Evolutionary conservation across 2,797 vertebrate genomes (phyloP).

Genomic region (Lophius americanus): DNA sequence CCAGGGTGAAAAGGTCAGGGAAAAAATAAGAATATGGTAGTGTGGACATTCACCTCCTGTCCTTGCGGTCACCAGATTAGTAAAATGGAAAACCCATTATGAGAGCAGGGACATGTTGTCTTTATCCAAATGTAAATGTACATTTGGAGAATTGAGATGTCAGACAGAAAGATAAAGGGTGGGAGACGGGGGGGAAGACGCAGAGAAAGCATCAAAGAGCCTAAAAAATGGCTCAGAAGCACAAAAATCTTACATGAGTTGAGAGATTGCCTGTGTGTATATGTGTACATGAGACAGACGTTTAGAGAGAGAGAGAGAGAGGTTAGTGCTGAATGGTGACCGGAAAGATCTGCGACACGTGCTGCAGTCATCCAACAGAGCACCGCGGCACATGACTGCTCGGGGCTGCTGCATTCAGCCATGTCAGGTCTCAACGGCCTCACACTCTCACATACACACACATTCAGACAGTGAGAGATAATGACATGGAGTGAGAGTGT

Average conservation of each 20-base stretch:
- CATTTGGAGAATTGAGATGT: neutral
- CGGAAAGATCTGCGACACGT: conserved; percentile 54
- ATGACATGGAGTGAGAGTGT: conserved; percentile 6
- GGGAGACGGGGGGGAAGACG: neutral
- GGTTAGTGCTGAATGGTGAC: conserved; percentile 32
- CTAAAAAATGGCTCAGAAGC: conserved; percentile 13
- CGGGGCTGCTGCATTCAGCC: conserved; percentile 53
- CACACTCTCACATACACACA: conserved; percentile 21
- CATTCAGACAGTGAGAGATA: conserved; percentile 22
- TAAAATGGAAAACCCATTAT: conserved; percentile 24
- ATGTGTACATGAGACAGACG: neutral
- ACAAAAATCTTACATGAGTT: conserved; percentile 24
- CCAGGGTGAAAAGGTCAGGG: neutral
- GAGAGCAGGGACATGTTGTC: conserved; percentile 21
- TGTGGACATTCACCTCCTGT: conserved; percentile 19
- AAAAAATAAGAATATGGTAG: neutral
- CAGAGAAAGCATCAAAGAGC: conserved; percentile 12
- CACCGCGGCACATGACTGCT: conserved; percentile 54
- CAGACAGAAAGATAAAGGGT: conserved; percentile 4
- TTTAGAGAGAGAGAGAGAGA: conserved; percentile 10
- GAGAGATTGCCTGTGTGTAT: neutral
- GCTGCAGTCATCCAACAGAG: conserved; percentile 44
- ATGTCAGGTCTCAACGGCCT: conserved; percentile 44
- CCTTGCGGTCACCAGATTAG: conserved; percentile 39
- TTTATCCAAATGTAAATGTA: conserved; percentile 12